Evolutionary conservation across 2,888 invertebrate species (phyloP).

Genomic region (Steinernema carpocapsae): DNA sequence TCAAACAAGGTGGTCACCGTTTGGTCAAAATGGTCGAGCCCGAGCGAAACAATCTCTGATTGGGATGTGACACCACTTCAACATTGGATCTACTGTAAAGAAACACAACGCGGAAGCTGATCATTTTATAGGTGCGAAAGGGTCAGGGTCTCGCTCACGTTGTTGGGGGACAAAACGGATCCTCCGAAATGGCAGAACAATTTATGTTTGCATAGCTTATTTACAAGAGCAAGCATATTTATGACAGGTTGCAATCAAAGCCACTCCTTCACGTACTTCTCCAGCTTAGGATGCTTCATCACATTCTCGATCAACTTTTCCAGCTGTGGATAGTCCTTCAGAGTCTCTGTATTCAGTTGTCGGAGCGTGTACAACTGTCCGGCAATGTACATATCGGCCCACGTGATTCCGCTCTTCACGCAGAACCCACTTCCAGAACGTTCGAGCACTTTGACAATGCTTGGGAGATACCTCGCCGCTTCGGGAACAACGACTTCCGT

Average conservation of each 20-base stretch:
- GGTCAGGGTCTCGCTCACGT: too few relatives aligned
- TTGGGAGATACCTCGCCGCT: not conserved
- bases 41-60: not conserved
- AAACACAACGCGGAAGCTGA: not conserved
- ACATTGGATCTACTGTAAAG: not conserved
- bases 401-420: not conserved
- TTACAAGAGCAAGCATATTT: too few relatives aligned
- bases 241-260: too few relatives aligned
- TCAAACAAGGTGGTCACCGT: not conserved
- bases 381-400: not conserved
- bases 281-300: constrained; percentile 53
- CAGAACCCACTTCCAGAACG: not conserved
- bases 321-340: constrained; percentile 53
- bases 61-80: not conserved
- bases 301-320: constrained; percentile 55
- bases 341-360: constrained; percentile 31
- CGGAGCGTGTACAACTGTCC: not conserved
- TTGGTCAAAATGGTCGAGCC: not conserved
- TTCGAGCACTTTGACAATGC: not conserved
- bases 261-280: constrained; percentile 56
- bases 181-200: too few relatives aligned
- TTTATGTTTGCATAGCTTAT: too few relatives aligned
- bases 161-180: too few relatives aligned
- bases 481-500: not conserved
- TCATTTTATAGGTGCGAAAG: not conserved